phyloP scores from a whole-genome alignment of 2,888 invertebrate genomes.

The Seladonia tumulorum region DNA sequence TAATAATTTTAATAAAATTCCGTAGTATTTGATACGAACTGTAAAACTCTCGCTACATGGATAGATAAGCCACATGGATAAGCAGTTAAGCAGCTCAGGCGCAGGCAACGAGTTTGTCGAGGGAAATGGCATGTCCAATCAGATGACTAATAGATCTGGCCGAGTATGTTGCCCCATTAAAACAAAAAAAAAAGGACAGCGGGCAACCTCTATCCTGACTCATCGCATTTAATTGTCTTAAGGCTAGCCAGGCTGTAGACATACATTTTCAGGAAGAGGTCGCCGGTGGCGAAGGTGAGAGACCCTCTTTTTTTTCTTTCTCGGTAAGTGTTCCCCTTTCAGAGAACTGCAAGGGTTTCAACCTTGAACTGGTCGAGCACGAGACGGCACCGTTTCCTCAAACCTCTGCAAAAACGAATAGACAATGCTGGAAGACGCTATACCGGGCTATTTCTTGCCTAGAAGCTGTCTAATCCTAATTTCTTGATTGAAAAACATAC shows the following conservation, averaged over 20 bases:
- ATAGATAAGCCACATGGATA: too few relatives aligned
- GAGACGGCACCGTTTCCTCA: conserved; percentile 13
- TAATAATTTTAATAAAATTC: too few relatives aligned
- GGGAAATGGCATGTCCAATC: conserved; percentile 12
- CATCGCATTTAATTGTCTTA: conserved; percentile 49
- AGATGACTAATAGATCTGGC: conserved; percentile 31
- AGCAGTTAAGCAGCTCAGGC: not conserved
- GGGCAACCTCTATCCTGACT: conserved; percentile 24
- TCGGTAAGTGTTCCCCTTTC: conserved; percentile 3
- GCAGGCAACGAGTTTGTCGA: conserved; percentile 10
- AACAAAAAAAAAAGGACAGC: conserved; percentile 34
- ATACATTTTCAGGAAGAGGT: conserved; percentile 9
- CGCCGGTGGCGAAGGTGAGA: conserved; percentile 4
- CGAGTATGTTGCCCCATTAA: conserved; percentile 14
- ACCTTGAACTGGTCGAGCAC: conserved; percentile 20
- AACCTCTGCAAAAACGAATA: not conserved
- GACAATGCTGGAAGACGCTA: not conserved
- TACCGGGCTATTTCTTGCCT: not conserved
- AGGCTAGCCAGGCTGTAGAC: conserved; percentile 8
- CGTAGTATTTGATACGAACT: too few relatives aligned
- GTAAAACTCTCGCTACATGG: not conserved
- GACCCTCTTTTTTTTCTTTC: not conserved
- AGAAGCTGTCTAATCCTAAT: too few relatives aligned
- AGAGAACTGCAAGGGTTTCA: conserved; percentile 16
- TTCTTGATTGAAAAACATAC: not conserved